These are phyloP conservation scores for Opisthocomus hoazin DNA, from an alignment of 2,113 vertebrate species.

Conservation along the genomic window DNA sequence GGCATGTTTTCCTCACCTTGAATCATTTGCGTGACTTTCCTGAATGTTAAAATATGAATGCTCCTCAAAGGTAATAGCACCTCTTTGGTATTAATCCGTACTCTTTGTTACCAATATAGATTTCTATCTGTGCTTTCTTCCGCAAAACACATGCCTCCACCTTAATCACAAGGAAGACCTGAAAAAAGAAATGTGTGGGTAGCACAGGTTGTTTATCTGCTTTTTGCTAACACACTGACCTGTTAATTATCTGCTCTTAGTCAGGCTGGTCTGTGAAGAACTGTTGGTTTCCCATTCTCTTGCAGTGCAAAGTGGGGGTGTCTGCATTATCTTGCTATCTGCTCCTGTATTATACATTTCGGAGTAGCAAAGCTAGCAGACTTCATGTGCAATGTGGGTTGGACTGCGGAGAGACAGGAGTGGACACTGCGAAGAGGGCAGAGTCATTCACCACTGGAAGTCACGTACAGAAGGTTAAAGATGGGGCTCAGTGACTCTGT, in stretches of 20 bases:
- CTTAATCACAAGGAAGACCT: not conserved
- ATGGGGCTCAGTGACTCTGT: not conserved
- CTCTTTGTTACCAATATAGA: not conserved
- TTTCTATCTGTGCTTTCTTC: not conserved
- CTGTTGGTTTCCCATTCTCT: not conserved
- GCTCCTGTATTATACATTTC: not conserved
- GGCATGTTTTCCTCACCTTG: not conserved
- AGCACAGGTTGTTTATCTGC: not conserved
- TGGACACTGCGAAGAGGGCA: not conserved
- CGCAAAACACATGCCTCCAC: not conserved
- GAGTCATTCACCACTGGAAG: not conserved
- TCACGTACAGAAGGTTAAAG: not conserved
- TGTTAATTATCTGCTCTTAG: not conserved
- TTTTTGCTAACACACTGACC: not conserved
- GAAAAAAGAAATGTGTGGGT: not conserved
- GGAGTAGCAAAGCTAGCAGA: not conserved
- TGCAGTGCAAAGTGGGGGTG: not conserved
- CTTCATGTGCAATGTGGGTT: not conserved
- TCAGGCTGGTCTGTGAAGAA: not conserved
- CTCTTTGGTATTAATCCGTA: not conserved
- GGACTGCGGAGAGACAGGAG: not conserved
- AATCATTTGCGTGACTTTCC: not conserved
- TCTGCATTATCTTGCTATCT: not conserved
- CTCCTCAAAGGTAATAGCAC: not conserved
- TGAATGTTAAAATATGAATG: not conserved